Conservation (phyloP, 2,113 vertebrate species). For the Notarius lentiginosus region DNA sequence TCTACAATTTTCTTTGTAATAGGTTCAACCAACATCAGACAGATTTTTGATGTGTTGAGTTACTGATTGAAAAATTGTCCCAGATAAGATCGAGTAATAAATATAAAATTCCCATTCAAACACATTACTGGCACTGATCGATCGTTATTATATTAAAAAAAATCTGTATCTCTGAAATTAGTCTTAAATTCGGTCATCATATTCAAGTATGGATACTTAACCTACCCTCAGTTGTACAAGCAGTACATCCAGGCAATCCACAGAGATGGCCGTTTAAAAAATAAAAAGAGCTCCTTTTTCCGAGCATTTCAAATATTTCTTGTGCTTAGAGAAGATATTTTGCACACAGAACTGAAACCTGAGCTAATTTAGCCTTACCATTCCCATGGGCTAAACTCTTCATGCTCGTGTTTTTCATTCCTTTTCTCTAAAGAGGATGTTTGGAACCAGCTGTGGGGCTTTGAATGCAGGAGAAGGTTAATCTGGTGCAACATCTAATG, state of each 20-base stretch:
- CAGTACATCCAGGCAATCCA: conserved; percentile 5
- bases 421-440: conserved; percentile 22
- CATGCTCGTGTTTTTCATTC: conserved; percentile 12
- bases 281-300: conserved; percentile 55
- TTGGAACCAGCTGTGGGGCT: conserved; percentile 20
- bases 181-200: conserved; percentile 29
- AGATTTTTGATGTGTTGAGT: neutral
- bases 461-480: conserved; percentile 48
- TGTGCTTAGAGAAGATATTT: conserved; percentile 37
- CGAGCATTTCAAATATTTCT: conserved; percentile 41
- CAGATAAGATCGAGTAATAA: neutral
- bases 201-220: conserved; percentile 12
- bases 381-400: conserved; percentile 35
- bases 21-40: neutral
- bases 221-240: conserved; percentile 1
- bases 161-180: neutral
- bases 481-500: conserved; percentile 45
- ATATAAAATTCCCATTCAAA: neutral
- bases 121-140: neutral
- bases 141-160: neutral
- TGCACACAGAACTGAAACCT: conserved; percentile 28
- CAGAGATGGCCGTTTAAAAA: neutral
- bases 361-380: conserved; percentile 47
- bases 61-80: neutral
- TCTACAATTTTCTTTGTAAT: neutral